Evolutionary conservation across 2,797 vertebrate species (phyloP), one percentile per base, ranked within the genome.

Genomic region (Diglossa cyanea): DNA sequence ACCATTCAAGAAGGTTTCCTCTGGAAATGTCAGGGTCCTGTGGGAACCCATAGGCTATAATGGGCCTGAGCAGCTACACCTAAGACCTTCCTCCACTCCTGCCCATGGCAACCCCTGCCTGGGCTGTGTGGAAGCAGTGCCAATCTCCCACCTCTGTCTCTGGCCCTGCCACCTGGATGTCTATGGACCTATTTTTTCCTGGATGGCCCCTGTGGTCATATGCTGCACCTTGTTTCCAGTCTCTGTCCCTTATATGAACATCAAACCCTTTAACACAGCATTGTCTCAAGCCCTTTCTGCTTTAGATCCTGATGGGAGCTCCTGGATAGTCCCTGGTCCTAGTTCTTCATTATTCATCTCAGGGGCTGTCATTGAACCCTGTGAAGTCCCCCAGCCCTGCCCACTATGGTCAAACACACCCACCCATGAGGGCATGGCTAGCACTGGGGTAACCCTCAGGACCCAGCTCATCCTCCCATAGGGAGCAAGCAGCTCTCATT

Each of bases 361-460:
- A 65, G 71, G 17, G 39, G 19, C n/a, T 50, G 35, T 23, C 45
- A 23, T 1, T 40, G 39, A 67, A 26, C 20, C 31, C 51, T 37
- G 10, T 65, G 39, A 42, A 16, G 33, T 54, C 3, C 6, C 2
- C 14, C 8, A 13, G 16, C 63, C 75, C 71, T 73, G n/a, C 28
- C 24, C 16, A 25, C 24, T 0, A 0, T 40, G 17, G 20, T 65
- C 74, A 68, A 77, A n/a, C 2, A 47, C 24, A 51, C 6, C 10
- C 15, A 24, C 7, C 0, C 1, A 18, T 2, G 17, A 79, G 53
- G 30, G 3, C 17, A 40, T 13, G 23, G 42, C 25, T 12, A 44
- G 14, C 3, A 2, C 16, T 50, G 21, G 24, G 2, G 5, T 57
- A 20, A 44, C 4, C 50, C 28, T 33, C 31, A 23, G 7, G 44